Conservation (phyloP, 2,888 invertebrate species). For the Ennomos fuscantarius region DNA sequence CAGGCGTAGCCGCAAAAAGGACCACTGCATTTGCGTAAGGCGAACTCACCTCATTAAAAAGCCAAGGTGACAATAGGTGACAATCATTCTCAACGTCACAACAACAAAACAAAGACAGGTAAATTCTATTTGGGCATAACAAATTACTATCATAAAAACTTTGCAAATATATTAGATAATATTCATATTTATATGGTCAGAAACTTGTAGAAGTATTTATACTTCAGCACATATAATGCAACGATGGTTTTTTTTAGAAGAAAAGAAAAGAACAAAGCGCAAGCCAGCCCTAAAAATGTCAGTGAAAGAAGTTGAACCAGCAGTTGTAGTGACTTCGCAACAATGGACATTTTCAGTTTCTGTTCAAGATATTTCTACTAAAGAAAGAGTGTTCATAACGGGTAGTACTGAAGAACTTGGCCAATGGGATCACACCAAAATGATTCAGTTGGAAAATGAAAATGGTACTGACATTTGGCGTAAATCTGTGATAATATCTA, state of each 20-base stretch:
- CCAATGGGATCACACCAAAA: constrained; percentile 87
- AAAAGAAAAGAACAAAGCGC: constrained; percentile 66
- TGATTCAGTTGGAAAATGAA: constrained; percentile 83
- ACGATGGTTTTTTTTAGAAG: constrained; percentile 87
- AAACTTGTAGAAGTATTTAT: too few species aligned
- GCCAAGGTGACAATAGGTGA: too few species aligned
- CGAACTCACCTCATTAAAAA: too few species aligned
- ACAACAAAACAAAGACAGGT: too few species aligned
- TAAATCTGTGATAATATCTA: constrained; percentile 87
- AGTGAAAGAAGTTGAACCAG: constrained; percentile 46
- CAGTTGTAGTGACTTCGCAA: constrained; percentile 57
- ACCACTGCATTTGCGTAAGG: too few species aligned
- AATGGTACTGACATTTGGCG: constrained; percentile 85
- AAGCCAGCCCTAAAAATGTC: constrained; percentile 65
- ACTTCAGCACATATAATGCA: constrained; percentile 72
- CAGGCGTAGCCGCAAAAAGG: too few species aligned
- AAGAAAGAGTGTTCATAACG: constrained; percentile 89
- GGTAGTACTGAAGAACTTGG: constrained; percentile 89
- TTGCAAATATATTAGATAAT: too few species aligned
- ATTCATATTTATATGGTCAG: too few species aligned
- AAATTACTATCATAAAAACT: too few species aligned
- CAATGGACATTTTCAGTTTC: constrained; percentile 77
- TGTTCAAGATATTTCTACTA: constrained; percentile 80
- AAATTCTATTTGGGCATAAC: too few species aligned
- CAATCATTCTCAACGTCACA: too few species aligned